Conservation (phyloP, 2,113 vertebrate species). For the Pachyramphus minor region DNA sequence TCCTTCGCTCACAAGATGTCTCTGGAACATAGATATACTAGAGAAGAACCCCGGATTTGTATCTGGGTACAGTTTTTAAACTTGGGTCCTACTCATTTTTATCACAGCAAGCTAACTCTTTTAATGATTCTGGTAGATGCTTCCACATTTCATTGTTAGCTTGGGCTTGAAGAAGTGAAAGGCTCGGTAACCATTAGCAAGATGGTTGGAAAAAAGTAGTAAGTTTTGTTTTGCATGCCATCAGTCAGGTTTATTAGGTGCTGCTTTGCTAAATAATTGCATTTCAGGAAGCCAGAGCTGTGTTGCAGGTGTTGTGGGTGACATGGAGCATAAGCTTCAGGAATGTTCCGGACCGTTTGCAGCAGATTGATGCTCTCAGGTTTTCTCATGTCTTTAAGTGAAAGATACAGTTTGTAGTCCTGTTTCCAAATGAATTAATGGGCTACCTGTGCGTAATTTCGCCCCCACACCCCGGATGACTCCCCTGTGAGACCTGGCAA, state of each 20-base stretch:
- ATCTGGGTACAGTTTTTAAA: not conserved
- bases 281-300: not conserved
- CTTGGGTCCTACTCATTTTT: not conserved
- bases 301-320: not conserved
- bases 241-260: not conserved
- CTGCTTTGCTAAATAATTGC: not conserved
- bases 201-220: not conserved
- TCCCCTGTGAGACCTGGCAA: not conserved
- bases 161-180: not conserved
- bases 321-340: not conserved
- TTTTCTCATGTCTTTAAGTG: not conserved
- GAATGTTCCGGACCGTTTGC: not conserved
- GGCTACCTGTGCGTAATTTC: not conserved
- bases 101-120: not conserved
- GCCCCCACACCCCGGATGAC: not conserved
- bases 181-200: not conserved
- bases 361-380: not conserved
- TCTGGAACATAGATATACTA: not conserved
- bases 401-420: not conserved
- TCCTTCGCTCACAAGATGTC: not conserved
- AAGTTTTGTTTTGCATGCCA: not conserved
- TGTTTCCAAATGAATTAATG: not conserved
- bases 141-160: not conserved
- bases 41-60: not conserved
- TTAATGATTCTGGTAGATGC: not conserved